Base-by-base conservation (phyloP, 1,140 invertebrate genomes). In the Cherax destructor region DNA sequence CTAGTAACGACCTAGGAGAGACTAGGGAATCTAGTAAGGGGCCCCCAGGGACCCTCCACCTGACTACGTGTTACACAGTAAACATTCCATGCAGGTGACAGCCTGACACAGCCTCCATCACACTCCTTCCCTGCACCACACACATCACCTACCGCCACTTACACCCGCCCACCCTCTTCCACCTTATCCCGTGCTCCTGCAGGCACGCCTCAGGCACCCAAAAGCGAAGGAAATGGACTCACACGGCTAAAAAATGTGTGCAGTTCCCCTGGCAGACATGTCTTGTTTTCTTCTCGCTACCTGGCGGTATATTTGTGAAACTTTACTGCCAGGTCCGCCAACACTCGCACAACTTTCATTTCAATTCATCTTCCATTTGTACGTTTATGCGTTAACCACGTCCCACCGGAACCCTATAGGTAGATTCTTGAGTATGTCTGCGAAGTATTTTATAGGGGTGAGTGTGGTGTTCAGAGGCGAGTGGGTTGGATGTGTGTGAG, bases 281-380 rank as follows among this genome's bases (percentile, higher is more conserved):
- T 79, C 49, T 56, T 83, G 80, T 83, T 83, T 83, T 83, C 80
- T 21, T 83, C 80, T 59, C 24, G 80, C 80, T 56, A 83, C 80
- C 80, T 83, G 80, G 80, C 52, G 80, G 80, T 59, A 59, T 83
- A 56, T 83, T 83, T 83, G 80, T 21, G 80, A 83, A 83, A 30
- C 52, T 83, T 59, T 41, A n/a, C 69, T 74, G 24, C 24, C 80
- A 59, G 3, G 80, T 4, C 0, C 0, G 52, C 80, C 80, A 83
- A 83, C 80, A 83, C 13, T 24, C 1, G 4, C 18, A 4, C 52
- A 83, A 83, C 80, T 83, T 81, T 83, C 80, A 56, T 83, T 83
- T 83, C 24, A 24, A 61, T 50, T 47, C 18, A 11, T 24, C 52
- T 30, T 13, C 5, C 4, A 59, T 83, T 41, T 41, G 30, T 41